Evolutionary conservation across 2,113 vertebrate genomes (phyloP), one percentile per base, ranked within the genome.

Genomic region (Dicentrarchus labrax): DNA sequence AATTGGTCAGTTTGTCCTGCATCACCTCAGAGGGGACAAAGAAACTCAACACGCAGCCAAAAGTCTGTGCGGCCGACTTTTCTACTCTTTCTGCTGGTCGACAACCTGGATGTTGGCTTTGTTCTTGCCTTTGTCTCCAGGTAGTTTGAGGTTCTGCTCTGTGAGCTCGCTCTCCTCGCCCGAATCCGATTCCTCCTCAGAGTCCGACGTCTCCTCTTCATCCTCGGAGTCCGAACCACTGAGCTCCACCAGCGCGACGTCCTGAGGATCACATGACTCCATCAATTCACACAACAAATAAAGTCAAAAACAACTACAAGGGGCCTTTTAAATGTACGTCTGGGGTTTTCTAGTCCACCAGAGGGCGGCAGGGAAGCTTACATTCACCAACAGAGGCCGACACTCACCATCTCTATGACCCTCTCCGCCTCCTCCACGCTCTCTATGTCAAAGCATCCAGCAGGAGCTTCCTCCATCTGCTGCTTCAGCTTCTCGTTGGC

Each of bases 391-490:
- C 13, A 13, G 7, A 13, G 7, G 24, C 4, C 2, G 0, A 48
- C 12, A 56, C 93, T 96, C 94, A 98, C 98, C 98, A 99, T 98
- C 91, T 99, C 96, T 88, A 99, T 97, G 62, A 99, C 80, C 65
- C 94, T 96, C 83, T 95, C 96, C 0, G 90, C 89, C 12, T 83
- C 92, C n/a, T 96, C 95, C 50, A 96, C 86, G 11, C 94, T 93
- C 94, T 99, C 97, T 30, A 98, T 98, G 87, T 98, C 95, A 88
- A 97, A 99, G 50, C 47, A 84, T 50, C 95, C 95, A 51, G 91
- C 88, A 5, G 96, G 95, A 47, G 92, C 91, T 2, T 89, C 88
- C 15, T 95, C 92, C 90, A 98, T 97, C 87, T 97, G 96, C 90
- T 88, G 94, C 83, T 78, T 95, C 43, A 99, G 93, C 57, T 96